These are phyloP conservation scores for Fundulus diaphanus DNA, from an alignment of 2,797 vertebrate genomes.

Conservation along the genomic window DNA sequence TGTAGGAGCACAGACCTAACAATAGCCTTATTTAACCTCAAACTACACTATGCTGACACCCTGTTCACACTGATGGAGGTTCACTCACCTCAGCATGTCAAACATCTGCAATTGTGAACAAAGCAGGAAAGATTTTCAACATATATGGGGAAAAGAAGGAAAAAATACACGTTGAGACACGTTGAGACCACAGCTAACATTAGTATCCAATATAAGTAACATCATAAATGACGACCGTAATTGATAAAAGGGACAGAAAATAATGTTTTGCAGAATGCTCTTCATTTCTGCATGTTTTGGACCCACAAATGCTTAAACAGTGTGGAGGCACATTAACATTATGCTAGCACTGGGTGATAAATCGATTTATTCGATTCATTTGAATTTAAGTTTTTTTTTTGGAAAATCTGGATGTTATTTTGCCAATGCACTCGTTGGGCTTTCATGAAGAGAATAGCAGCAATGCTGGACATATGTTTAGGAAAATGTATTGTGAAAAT, in stretches of 20 bases:
- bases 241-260: background rate
- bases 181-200: background rate
- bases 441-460: too few species aligned
- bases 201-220: background rate
- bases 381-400: too few species aligned
- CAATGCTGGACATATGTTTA: too few species aligned
- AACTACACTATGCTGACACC: background rate
- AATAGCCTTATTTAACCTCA: background rate
- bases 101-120: background rate
- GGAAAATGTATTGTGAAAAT: too few species aligned
- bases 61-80: background rate
- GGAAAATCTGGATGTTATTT: too few species aligned
- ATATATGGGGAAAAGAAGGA: background rate
- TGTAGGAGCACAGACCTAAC: background rate
- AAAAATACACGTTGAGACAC: background rate
- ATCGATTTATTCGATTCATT: too few species aligned
- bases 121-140: background rate
- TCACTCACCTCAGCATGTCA: background rate
- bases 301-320: background rate
- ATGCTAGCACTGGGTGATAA: too few species aligned
- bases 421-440: too few species aligned
- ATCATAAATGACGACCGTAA: background rate
- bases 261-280: background rate
- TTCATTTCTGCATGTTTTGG: background rate
- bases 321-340: background rate